Percentiles rank a stretch among this genome's conserved stretches.
Evolutionary conservation across 1,140 invertebrate species (phyloP).

Genomic region (Rhagoletis pomonella): DNA sequence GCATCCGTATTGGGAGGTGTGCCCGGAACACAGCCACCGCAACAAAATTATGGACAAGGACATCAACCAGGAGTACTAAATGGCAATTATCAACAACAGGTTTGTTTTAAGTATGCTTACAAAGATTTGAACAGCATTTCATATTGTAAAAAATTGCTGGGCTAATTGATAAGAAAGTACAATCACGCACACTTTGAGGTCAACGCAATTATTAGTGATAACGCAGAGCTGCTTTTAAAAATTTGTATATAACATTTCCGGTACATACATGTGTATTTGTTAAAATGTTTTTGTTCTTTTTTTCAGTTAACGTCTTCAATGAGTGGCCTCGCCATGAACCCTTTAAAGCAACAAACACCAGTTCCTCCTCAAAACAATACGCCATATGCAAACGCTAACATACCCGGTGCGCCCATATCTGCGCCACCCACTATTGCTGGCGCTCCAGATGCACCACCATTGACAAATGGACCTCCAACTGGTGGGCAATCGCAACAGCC

Average conservation of each 20-base stretch:
- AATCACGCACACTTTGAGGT: constrained; percentile 5
- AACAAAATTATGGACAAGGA: constrained; percentile 37
- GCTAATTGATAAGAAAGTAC: background rate
- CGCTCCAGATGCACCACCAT: constrained; percentile 49
- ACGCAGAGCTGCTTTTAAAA: background rate
- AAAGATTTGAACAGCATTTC: background rate
- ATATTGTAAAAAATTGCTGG: no score
- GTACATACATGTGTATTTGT: background rate
- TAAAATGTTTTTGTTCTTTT: background rate
- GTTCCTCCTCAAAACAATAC: constrained; percentile 19
- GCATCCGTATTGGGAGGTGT: constrained; percentile 17
- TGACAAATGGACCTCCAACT: constrained; percentile 56
- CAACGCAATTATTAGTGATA: constrained; percentile 27
- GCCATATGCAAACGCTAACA: constrained; percentile 54
- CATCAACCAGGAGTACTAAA: constrained; percentile 60
- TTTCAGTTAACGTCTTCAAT: constrained; percentile 69
- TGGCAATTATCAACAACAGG: constrained; percentile 73
- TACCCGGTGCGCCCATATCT: background rate
- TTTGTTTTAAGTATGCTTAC: constrained; percentile 36
- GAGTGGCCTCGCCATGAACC: constrained; percentile 67
- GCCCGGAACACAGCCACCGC: constrained; percentile 53
- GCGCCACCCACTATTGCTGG: constrained; percentile 40
- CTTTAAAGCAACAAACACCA: constrained; percentile 63
- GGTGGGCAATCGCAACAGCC: constrained; percentile 9
- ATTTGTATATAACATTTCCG: background rate